These are phyloP conservation scores for Drosophila helvetica DNA, from an alignment of 2,888 invertebrate genomes.

Conservation along the genomic window DNA sequence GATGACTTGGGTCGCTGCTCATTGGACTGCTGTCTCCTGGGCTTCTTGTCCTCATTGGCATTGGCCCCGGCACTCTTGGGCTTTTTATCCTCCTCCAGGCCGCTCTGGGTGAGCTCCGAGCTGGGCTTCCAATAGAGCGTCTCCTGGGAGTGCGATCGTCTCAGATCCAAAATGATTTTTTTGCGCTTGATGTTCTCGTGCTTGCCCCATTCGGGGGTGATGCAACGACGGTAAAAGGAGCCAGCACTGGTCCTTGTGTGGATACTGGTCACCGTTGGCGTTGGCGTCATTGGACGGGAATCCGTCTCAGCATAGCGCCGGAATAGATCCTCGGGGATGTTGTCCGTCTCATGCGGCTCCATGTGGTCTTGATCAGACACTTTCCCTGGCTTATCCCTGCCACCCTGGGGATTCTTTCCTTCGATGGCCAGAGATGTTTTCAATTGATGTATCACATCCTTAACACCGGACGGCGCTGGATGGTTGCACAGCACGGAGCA, in stretches of 20 bases:
- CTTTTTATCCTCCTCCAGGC: constrained; percentile 71
- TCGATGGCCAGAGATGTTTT: constrained; percentile 88
- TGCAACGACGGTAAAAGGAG: constrained; percentile 86
- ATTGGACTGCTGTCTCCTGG: constrained; percentile 69
- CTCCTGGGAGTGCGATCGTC: constrained; percentile 84
- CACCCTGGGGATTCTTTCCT: constrained; percentile 60
- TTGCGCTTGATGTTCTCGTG: constrained; percentile 85
- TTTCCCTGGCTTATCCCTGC: constrained; percentile 43
- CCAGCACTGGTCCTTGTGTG: constrained; percentile 88
- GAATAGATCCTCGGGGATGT: constrained; percentile 90
- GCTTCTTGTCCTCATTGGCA: constrained; percentile 75
- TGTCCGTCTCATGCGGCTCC: constrained; percentile 84
- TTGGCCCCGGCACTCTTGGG: constrained; percentile 78
- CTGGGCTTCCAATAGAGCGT: constrained; percentile 85
- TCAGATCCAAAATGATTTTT: constrained; percentile 89
- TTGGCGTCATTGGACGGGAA: constrained; percentile 91
- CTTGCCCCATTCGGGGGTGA: constrained; percentile 88
- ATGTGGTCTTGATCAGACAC: constrained; percentile 38
- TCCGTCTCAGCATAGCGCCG: constrained; percentile 93
- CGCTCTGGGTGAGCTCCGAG: constrained; percentile 83
- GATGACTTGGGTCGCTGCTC: constrained; percentile 79
- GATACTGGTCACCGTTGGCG: constrained; percentile 90
- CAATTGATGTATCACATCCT: constrained; percentile 88
- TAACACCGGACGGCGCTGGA: constrained; percentile 90
- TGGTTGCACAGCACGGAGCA: constrained; percentile 94